Evolutionary conservation across 2,888 invertebrate species (phyloP).

Genomic region (Chalcosyrphus nemorum): DNA sequence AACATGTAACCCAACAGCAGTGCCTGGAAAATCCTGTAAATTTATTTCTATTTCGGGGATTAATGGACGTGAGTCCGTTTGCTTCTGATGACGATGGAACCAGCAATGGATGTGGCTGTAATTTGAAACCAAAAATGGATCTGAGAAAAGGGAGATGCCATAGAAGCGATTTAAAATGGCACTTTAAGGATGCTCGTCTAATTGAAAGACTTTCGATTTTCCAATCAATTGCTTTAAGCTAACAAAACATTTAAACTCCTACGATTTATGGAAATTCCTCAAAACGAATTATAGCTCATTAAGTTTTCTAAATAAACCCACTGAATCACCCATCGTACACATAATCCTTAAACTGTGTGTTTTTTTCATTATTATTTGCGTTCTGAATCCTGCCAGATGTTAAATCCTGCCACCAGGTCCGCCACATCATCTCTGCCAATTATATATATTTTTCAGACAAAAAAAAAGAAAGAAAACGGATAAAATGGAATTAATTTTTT

Average conservation of each 20-base stretch:
- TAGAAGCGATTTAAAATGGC: too few relatives aligned
- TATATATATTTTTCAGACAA: constrained; percentile 11
- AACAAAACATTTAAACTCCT: too few relatives aligned
- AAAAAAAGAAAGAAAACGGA: neutral
- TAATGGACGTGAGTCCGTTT: constrained; percentile 63
- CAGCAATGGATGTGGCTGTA: neutral
- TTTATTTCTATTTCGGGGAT: constrained; percentile 40
- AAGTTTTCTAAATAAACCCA: constrained; percentile 41
- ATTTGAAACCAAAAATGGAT: neutral
- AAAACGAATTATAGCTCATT: constrained; percentile 49
- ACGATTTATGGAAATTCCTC: too few relatives aligned
- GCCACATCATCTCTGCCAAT: constrained; percentile 36
- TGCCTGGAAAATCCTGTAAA: constrained; percentile 15
- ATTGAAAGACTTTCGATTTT: neutral
- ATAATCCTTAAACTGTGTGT: constrained; percentile 9
- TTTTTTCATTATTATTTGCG: neutral
- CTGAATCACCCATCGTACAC: constrained; percentile 12
- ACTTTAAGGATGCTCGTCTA: neutral
- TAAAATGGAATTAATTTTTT: neutral
- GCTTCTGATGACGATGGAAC: constrained; percentile 34
- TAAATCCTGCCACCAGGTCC: constrained; percentile 12
- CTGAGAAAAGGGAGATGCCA: neutral
- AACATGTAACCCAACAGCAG: constrained; percentile 20
- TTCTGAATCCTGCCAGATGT: neutral
- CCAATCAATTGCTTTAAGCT: too few relatives aligned